Percentiles rank a stretch among this genome's conserved stretches.
phyloP scores from a whole-genome alignment of 2,888 invertebrate genomes.

The Cryptophagus acutangulus region DNA sequence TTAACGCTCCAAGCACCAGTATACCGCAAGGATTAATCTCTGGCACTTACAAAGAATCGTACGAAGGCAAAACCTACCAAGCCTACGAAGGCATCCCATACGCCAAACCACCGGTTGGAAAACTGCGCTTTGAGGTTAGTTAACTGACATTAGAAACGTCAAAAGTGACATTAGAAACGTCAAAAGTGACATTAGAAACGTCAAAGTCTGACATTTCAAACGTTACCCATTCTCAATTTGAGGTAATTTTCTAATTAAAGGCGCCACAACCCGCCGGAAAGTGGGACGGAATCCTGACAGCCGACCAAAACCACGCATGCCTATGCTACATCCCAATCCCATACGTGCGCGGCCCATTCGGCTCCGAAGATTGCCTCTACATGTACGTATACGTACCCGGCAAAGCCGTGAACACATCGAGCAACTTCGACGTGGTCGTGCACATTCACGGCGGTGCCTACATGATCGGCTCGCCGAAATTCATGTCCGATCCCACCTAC shows the following conservation, averaged over 20 bases:
- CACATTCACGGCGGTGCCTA: constrained; percentile 61
- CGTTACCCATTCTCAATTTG: no score
- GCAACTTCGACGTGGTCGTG: constrained; percentile 54
- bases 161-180: no score
- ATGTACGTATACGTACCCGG: constrained; percentile 56
- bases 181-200: no score
- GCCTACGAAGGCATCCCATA: constrained; percentile 36
- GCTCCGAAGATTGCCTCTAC: constrained; percentile 60
- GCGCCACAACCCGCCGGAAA: constrained; percentile 31
- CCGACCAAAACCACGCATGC: constrained; percentile 34
- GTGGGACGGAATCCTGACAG: constrained; percentile 33
- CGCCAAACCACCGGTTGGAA: constrained; percentile 31
- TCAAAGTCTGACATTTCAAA: no score
- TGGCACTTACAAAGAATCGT: constrained; percentile 27
- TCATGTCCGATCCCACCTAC: constrained; percentile 51
- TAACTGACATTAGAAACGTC: neutral
- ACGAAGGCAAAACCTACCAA: constrained; percentile 25
- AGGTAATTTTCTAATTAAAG: no score
- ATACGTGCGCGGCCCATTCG: constrained; percentile 54
- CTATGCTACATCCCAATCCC: constrained; percentile 32
- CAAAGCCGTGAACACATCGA: constrained; percentile 18
- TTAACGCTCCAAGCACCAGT: constrained; percentile 17
- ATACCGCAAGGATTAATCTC: constrained; percentile 27
- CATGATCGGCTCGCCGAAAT: constrained; percentile 56
- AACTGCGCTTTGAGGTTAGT: constrained; percentile 32